These are phyloP conservation scores for Cetoscarus ocellatus DNA, from an alignment of 2,797 vertebrate species.

Conservation along the genomic window DNA sequence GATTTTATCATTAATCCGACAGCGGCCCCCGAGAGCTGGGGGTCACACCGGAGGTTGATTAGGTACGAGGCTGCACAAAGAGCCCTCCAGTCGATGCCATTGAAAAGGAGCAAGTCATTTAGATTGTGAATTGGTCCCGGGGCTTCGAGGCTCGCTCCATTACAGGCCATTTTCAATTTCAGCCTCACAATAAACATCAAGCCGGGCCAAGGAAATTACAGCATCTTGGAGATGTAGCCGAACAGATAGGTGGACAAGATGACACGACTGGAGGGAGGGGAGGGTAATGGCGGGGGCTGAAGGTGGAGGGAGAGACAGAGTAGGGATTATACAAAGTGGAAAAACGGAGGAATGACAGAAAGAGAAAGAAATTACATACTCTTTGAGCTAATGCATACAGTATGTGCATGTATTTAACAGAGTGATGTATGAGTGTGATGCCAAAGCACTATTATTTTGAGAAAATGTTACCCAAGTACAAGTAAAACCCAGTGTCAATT, in stretches of 20 bases:
- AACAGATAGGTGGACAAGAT: slow-evolving; percentile 98
- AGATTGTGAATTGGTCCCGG: slow-evolving; percentile 99
- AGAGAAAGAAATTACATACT: slow-evolving; percentile 47
- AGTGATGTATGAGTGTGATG: background rate
- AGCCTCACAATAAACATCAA: slow-evolving; percentile 99
- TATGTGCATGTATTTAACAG: background rate
- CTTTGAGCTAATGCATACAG: slow-evolving; percentile 10
- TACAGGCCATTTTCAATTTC: slow-evolving; percentile 99
- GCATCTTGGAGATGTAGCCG: slow-evolving; percentile 99
- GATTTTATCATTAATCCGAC: slow-evolving; percentile 99
- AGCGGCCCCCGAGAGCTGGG: slow-evolving; percentile 94
- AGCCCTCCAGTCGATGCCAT: slow-evolving; percentile 97
- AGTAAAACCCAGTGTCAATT: too few species aligned
- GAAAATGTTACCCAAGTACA: too few species aligned
- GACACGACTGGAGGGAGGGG: slow-evolving; percentile 90
- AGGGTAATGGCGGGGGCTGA: slow-evolving; percentile 68
- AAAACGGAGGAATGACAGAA: slow-evolving; percentile 85
- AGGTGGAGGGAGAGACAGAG: slow-evolving; percentile 54
- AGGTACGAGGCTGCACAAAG: slow-evolving; percentile 99
- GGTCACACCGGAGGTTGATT: slow-evolving; percentile 99
- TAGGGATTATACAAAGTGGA: slow-evolving; percentile 65
- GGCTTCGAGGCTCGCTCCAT: slow-evolving; percentile 99
- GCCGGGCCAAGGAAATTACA: slow-evolving; percentile 98
- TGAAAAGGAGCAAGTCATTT: slow-evolving; percentile 99
- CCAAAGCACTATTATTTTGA: background rate